A percentile compares a stretch with the other conserved stretches of the same genome.
phyloP scores from a whole-genome alignment of 2,797 vertebrate genomes.

The Sebastes nivosus region DNA sequence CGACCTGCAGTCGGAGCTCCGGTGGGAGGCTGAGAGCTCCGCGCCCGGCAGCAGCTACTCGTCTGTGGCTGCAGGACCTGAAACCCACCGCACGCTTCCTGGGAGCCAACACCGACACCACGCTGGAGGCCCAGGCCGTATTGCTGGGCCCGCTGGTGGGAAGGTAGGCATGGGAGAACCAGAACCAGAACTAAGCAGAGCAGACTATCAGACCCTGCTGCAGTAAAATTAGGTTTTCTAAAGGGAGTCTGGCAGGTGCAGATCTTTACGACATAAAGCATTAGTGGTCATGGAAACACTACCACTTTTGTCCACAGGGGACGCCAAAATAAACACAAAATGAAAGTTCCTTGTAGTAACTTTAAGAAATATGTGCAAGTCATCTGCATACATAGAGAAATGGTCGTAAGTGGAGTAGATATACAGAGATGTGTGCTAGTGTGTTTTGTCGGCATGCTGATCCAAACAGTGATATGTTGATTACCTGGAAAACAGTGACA shows the following conservation, averaged over 20 bases:
- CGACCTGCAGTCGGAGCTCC: no score
- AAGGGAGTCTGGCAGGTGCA: background rate
- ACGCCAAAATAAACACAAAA: background rate
- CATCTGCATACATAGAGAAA: background rate
- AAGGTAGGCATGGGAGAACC: no score
- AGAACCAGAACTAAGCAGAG: no score
- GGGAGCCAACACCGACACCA: background rate
- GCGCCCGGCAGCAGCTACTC: no score
- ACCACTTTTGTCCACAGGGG: background rate
- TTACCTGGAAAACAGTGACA: constrained; percentile 96
- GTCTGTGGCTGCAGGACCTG: background rate
- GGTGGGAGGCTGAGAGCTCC: no score
- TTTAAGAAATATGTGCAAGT: background rate
- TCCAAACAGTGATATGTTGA: background rate
- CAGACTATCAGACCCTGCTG: background rate
- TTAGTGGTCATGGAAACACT: background rate
- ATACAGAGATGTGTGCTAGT: background rate
- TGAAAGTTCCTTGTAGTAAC: background rate
- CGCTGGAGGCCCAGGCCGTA: no score
- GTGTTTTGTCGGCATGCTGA: background rate
- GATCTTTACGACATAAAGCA: background rate
- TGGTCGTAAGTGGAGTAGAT: background rate
- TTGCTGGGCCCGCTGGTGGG: no score
- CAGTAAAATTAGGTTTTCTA: background rate
- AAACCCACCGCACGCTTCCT: background rate